Base-by-base conservation (phyloP, 1,140 invertebrate genomes). In the Caligus rogercresseyi region DNA sequence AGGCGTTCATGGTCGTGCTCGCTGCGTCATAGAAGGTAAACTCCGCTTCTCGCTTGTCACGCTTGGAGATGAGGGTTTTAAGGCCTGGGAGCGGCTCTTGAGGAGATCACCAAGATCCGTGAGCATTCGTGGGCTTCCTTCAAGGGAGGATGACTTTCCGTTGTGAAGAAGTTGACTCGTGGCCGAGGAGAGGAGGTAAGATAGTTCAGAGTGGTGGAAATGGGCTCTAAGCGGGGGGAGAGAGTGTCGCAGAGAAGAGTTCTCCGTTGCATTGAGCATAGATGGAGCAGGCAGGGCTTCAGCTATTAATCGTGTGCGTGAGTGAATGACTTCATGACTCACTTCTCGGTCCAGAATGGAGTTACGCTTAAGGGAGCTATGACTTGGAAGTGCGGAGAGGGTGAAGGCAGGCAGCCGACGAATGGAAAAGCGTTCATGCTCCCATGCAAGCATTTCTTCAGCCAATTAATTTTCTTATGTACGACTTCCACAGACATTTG, bases 401-500 rank as follows among this genome's bases (percentile, higher is more conserved):
- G 92, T 97, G 68, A 95, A 85, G 0, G 90, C 90, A 21, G 89
- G 84, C 64, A 96, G 78, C 65, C 90, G 78, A 64, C 87, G 80
- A 67, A 97, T 90, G 71, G 89, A 93, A 72, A 87, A 98, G 68
- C 91, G 77, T 73, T 98, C 94, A 70, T 99, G 95, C 72, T 98
- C 93, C 94, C 94, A 98, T 0, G 89, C 86, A 25, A 97, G 72
- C 61, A 83, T 78, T 62, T 91, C 87, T 58, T 96, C 89, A 0
- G 89, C 89, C n/a, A 97, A 77, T 96, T 95, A 66, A 98, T 97
- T 76, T 97, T 98, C 73, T 96, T 96, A 69, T 96, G 92, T 14
- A 92, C 78, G 56, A 89, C 79, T 68, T 88, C 82, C 21, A 91
- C 78, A 2, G 77, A 79, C 0, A 83, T 69, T 18, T 77, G 73